phyloP scores from a whole-genome alignment of 2,113 vertebrate genomes.

The Heterochromis multidens region DNA sequence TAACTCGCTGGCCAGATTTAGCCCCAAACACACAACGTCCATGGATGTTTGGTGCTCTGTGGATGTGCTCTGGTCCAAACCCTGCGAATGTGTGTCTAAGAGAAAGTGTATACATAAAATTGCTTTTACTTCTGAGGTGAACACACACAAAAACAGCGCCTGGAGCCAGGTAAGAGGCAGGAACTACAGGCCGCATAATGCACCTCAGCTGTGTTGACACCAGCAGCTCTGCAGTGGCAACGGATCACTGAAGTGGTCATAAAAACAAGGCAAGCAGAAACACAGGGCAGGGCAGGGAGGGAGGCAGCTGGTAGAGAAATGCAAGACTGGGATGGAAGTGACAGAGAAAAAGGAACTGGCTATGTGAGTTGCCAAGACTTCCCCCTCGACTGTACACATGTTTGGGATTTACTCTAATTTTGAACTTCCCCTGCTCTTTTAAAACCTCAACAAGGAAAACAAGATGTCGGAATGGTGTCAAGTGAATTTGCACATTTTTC shows the following conservation, averaged over 20 bases:
- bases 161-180: slow-evolving; percentile 61
- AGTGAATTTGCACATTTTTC: slow-evolving; percentile 34
- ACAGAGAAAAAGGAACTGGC: slow-evolving; percentile 1
- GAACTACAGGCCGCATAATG: slow-evolving; percentile 69
- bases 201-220: slow-evolving; percentile 78
- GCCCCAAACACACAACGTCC: not conserved
- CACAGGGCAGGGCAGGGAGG: not conserved
- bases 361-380: not conserved
- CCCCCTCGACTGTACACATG: not conserved
- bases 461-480: not conserved
- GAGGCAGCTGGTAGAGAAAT: slow-evolving; percentile 14
- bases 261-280: slow-evolving; percentile 70
- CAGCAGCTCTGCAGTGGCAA: slow-evolving; percentile 52
- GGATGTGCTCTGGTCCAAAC: not conserved
- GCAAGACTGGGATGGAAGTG: not conserved
- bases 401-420: slow-evolving; percentile 19
- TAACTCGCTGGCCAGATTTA: not conserved
- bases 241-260: slow-evolving; percentile 70
- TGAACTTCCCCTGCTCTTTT: not conserved
- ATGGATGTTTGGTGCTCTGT: too few species aligned
- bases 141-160: slow-evolving; percentile 49
- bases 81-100: not conserved
- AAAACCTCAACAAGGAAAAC: slow-evolving; percentile 8
- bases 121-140: slow-evolving; percentile 13
- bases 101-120: not conserved